Evolutionary conservation across 2,113 vertebrate genomes (phyloP).

Genomic region (Dinomys branickii): DNA sequence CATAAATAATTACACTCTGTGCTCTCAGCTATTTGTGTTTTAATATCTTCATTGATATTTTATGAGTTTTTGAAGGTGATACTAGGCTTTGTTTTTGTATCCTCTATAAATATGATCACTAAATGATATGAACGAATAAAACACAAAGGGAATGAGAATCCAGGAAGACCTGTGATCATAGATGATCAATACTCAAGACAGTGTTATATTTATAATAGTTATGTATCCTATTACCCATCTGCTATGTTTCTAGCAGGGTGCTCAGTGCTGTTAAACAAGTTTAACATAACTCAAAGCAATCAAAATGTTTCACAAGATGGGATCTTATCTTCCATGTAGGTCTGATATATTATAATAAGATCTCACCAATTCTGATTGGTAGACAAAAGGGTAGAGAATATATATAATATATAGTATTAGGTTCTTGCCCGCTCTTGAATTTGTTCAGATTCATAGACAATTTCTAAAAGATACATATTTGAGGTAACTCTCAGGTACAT

Average conservation of each 20-base stretch:
- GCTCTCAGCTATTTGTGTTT: not conserved
- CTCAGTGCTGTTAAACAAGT: not conserved
- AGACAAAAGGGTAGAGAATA: not conserved
- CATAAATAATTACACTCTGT: not conserved
- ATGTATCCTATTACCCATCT: not conserved
- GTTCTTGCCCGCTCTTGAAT: not conserved
- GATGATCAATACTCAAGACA: not conserved
- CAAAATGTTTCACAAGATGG: not conserved
- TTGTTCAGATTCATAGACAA: not conserved
- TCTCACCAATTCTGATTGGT: not conserved
- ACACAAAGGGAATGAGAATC: not conserved
- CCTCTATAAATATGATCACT: not conserved
- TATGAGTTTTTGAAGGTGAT: not conserved
- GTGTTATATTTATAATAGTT: not conserved
- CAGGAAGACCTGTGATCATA: not conserved
- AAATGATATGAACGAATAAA: conserved; percentile 1
- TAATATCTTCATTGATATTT: not conserved
- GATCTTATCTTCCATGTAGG: not conserved
- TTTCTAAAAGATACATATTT: not conserved
- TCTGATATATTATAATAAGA: not conserved
- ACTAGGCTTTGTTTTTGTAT: not conserved
- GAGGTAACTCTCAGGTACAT: not conserved
- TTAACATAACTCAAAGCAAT: not conserved
- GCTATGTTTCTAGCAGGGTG: not conserved
- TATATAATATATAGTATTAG: not conserved